Evolutionary conservation across 2,888 invertebrate genomes (phyloP).

Genomic region (Drosophila tripunctata): DNA sequence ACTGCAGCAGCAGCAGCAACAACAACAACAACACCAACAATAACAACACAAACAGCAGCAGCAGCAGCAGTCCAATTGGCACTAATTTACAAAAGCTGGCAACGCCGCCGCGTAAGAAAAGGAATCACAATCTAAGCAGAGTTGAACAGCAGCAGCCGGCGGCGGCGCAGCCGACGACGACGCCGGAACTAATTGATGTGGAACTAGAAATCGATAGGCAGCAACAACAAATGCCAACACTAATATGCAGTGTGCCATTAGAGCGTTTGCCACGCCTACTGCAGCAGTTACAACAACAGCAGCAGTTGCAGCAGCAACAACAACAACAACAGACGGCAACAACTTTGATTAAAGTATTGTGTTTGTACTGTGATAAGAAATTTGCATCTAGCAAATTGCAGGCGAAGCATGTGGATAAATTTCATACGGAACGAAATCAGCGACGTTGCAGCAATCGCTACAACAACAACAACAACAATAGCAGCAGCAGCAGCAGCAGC

Average conservation of each 20-base stretch:
- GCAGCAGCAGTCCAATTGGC: slow-evolving; percentile 35
- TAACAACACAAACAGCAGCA: slow-evolving; percentile 40
- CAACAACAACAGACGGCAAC: slow-evolving; percentile 22
- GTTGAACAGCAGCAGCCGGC: slow-evolving; percentile 18
- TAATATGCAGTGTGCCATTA: slow-evolving; percentile 83
- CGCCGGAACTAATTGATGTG: slow-evolving; percentile 47
- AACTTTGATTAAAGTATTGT: slow-evolving; percentile 78
- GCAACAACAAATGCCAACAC: slow-evolving; percentile 39
- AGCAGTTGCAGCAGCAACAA: slow-evolving; percentile 42
- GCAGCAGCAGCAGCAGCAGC: slow-evolving; percentile 7
- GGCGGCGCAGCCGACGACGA: slow-evolving; percentile 35
- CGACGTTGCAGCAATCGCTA: slow-evolving; percentile 82
- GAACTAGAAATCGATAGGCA: slow-evolving; percentile 41
- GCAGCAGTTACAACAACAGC: slow-evolving; percentile 33
- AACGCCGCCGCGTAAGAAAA: slow-evolving; percentile 51
- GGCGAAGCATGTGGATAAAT: slow-evolving; percentile 83
- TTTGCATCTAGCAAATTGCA: slow-evolving; percentile 83
- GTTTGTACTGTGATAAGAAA: slow-evolving; percentile 85
- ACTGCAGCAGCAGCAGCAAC: slow-evolving; percentile 34
- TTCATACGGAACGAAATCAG: slow-evolving; percentile 83
- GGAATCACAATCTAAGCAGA: slow-evolving; percentile 37
- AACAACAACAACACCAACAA: slow-evolving; percentile 38
- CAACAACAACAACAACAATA: slow-evolving; percentile 51
- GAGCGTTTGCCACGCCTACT: slow-evolving; percentile 81
- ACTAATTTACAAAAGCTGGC: slow-evolving; percentile 46